Evolutionary conservation across 2,113 vertebrate genomes (phyloP).

Genomic region (Ochotona curzoniae): DNA sequence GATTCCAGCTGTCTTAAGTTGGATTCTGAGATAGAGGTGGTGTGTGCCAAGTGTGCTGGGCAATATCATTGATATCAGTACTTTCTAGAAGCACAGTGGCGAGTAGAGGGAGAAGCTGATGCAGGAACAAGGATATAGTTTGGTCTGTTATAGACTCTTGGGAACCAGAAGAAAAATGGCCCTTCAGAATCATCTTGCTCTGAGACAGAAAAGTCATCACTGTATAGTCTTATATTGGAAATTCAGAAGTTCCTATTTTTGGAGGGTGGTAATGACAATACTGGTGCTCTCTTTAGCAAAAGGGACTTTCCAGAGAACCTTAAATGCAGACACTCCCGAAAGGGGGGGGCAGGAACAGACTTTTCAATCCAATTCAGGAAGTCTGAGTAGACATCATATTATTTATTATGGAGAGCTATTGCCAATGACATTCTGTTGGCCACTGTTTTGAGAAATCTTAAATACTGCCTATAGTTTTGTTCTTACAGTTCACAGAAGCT

Average conservation of each 20-base stretch:
- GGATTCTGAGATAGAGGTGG: neutral
- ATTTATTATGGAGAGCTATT: neutral
- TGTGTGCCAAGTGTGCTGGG: neutral
- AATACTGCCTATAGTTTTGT: neutral
- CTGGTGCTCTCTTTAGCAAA: neutral
- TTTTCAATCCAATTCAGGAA: neutral
- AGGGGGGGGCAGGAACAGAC: neutral
- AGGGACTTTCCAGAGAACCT: neutral
- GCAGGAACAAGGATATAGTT: neutral
- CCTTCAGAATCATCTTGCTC: neutral
- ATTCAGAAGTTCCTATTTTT: neutral
- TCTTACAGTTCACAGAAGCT: slow-evolving; percentile 17
- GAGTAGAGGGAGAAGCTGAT: neutral
- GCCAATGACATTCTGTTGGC: neutral
- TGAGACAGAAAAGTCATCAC: neutral
- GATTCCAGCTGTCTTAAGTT: neutral
- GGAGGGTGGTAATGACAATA: neutral
- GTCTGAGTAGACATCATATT: neutral
- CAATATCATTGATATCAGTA: neutral
- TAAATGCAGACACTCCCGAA: neutral
- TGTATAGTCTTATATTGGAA: neutral
- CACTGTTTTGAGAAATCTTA: neutral
- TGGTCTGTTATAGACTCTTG: neutral
- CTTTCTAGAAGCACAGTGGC: neutral
- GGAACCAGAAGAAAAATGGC: too few species aligned